Evolutionary conservation across 2,888 invertebrate genomes (phyloP).

Genomic region (Doris montereyensis): DNA sequence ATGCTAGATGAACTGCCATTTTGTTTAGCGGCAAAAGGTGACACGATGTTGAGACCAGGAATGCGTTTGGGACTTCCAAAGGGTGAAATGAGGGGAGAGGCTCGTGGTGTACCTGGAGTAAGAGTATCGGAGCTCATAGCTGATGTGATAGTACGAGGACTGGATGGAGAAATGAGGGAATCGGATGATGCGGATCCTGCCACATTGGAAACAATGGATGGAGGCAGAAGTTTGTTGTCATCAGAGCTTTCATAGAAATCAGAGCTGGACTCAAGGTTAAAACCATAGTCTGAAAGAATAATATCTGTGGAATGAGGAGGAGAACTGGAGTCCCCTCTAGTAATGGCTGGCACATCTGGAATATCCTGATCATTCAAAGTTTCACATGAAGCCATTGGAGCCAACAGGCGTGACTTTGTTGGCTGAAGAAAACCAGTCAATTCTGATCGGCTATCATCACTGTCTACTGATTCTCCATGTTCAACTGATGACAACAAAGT

Average conservation of each 20-base stretch:
- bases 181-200: constrained; percentile 57
- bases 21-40: constrained; percentile 51
- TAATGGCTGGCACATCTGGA: constrained; percentile 60
- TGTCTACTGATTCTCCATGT: constrained; percentile 55
- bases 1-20: constrained; percentile 53
- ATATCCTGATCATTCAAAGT: constrained; percentile 65
- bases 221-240: constrained; percentile 52
- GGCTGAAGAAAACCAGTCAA: constrained; percentile 54
- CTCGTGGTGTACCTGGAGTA: constrained; percentile 64
- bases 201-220: constrained; percentile 46
- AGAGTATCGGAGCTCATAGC: constrained; percentile 69
- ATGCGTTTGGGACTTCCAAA: constrained; percentile 59
- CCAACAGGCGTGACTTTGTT: constrained; percentile 64
- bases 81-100: constrained; percentile 66
- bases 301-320: constrained; percentile 47
- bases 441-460: constrained; percentile 55
- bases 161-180: constrained; percentile 51
- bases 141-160: constrained; percentile 55
- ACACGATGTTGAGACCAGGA: constrained; percentile 35
- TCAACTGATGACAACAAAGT: constrained; percentile 45
- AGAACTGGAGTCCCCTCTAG: constrained; percentile 53
- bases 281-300: constrained; percentile 51
- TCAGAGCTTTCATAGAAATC: constrained; percentile 56
- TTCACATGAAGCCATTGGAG: constrained; percentile 73
- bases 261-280: constrained; percentile 53